Base-by-base conservation (phyloP, 2,113 vertebrate species). In the Corvus cornix region DNA sequence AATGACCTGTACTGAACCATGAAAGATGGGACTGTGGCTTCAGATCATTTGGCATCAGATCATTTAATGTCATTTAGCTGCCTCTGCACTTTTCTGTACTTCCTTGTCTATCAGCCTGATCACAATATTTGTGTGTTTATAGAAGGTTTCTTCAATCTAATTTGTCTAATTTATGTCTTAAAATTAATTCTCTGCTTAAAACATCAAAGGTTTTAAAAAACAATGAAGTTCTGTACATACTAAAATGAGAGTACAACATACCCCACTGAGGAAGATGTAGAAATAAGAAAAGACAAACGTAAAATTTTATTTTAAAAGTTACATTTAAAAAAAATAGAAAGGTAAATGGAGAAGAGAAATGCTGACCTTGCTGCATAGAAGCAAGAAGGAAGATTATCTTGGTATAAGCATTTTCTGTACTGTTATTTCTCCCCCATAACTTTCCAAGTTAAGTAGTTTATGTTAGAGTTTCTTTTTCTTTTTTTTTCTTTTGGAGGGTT, bases 1-100 rank as follows among this genome's bases (percentile, higher is more conserved):
- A 94, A 37, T 93, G 93, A 93, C 79, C 90, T 88, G 85, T 83
- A 77, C 72, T 96, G 92, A 95, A 83, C 89, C 70, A 89, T 91
- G 91, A 91, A 93, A 86, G 58, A 83, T 93, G 35, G 59, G 59
- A 83, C 51, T 69, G 15, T 77, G 51, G 70, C 84, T 96, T 83
- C 90, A 95, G 59, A 76, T 86, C 85, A 91, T 93, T 96, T 85
- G 63, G 75, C 85, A 94, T 90, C 85, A 95, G 60, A 79, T 81
- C 64, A 75, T 95, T 96, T 93, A 80, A 70, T 84, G 84, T 70
- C 63, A n/a, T 94, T 90, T 90, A 80, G 51, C 79, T 90, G 82
- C 63, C 55, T 88, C 64, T 91, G 66, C 70, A 73, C 73, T 90
- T 90, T 79, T 79, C 74, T 85, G 28, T 51, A 64, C 64, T 97